These are phyloP conservation scores for Ophthalmotilapia sp. DNA, from an alignment of 2,113 vertebrate species.

Conservation along the genomic window DNA sequence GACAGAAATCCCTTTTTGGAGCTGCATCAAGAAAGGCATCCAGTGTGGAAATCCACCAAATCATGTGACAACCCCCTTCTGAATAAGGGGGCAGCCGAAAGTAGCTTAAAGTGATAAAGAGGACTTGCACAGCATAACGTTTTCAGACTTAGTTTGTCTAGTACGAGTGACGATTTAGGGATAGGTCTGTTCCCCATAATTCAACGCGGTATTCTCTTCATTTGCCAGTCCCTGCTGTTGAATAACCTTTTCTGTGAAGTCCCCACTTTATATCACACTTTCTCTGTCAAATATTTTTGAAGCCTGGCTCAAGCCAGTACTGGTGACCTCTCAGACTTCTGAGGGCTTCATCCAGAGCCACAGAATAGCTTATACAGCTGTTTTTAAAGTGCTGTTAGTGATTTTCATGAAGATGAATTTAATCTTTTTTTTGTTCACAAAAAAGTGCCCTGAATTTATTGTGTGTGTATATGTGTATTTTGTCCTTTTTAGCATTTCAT, in stretches of 20 bases:
- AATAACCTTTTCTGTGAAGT: not conserved
- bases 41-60: not conserved
- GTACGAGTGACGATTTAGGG: not conserved
- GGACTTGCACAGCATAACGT: not conserved
- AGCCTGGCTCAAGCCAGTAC: not conserved
- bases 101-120: not conserved
- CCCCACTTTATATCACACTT: not conserved
- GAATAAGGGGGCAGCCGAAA: not conserved
- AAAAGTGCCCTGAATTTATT: not conserved
- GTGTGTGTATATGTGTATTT: not conserved
- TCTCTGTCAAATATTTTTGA: not conserved
- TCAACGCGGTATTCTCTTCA: not conserved
- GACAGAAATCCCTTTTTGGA: not conserved
- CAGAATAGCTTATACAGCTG: not conserved
- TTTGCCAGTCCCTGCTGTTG: not conserved
- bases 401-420: not conserved
- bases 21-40: not conserved
- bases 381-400: not conserved
- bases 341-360: not conserved
- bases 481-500: not conserved
- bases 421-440: not conserved
- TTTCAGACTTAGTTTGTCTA: not conserved
- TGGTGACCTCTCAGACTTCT: not conserved
- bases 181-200: not conserved
- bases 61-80: not conserved